phyloP scores from a whole-genome alignment of 1,140 invertebrate genomes.

The Drosophila paulistorum region DNA sequence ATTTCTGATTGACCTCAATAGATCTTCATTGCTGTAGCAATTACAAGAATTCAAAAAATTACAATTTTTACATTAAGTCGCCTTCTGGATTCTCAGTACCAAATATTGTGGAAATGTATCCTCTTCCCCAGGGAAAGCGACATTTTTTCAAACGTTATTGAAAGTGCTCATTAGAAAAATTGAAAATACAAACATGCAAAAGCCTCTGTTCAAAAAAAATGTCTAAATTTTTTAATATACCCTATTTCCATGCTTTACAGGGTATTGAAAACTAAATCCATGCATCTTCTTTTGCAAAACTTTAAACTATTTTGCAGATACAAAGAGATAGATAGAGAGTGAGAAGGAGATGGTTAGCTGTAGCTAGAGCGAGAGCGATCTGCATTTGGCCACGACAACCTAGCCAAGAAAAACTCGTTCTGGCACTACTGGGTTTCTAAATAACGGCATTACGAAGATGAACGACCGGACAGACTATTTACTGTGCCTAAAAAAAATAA shows the following conservation, averaged over 20 bases:
- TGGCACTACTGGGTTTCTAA: constrained; percentile 68
- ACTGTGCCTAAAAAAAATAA: constrained; percentile 49
- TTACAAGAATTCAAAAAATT: constrained; percentile 64
- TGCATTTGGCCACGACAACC: constrained; percentile 73
- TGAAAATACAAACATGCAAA: too few relatives aligned
- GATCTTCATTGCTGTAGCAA: constrained; percentile 49
- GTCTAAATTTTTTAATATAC: neutral
- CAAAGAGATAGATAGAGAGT: constrained; percentile 16
- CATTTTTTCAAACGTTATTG: too few relatives aligned
- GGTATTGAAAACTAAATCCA: constrained; percentile 35
- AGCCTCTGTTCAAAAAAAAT: too few relatives aligned
- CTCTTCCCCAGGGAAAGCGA: too few relatives aligned
- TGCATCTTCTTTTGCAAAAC: constrained; percentile 43
- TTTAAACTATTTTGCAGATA: constrained; percentile 30
- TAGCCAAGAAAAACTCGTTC: constrained; percentile 66
- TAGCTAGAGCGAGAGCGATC: constrained; percentile 15
- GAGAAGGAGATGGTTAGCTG: constrained; percentile 4
- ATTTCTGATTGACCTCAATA: constrained; percentile 27
- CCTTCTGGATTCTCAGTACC: neutral
- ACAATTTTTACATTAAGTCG: neutral
- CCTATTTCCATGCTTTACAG: neutral
- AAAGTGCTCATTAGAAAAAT: too few relatives aligned
- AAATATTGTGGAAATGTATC: neutral
- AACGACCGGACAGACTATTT: constrained; percentile 73
- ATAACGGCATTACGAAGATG: constrained; percentile 80